These are phyloP conservation scores for Mormyrus proboscirostris DNA, from an alignment of 2,797 vertebrate species.

Conservation along the genomic window DNA sequence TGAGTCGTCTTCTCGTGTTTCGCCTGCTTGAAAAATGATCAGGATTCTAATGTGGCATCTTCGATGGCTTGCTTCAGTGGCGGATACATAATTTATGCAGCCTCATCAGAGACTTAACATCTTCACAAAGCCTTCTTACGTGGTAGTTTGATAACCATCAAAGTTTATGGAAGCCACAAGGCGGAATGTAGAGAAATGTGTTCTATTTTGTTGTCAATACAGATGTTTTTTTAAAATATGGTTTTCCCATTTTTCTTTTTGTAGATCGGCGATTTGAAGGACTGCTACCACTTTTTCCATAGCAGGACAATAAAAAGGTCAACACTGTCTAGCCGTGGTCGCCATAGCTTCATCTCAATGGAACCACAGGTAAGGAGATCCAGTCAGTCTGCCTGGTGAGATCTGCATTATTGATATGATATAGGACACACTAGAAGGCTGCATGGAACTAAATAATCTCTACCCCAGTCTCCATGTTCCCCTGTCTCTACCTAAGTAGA, in stretches of 20 bases:
- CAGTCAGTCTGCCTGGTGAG: constrained; percentile 33
- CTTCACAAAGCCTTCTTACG: not conserved
- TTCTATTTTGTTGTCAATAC: not conserved
- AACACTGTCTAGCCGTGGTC: constrained; percentile 84
- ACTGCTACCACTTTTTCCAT: constrained; percentile 98
- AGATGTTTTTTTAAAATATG: not conserved
- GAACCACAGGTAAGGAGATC: constrained; percentile 91
- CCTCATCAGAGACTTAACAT: constrained; percentile 15
- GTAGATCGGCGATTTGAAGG: constrained; percentile 91
- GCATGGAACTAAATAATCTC: constrained; percentile 19
- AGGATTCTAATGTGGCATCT: constrained; percentile 57
- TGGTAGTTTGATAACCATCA: not conserved
- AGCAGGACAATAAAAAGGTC: constrained; percentile 98
- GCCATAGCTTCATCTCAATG: constrained; percentile 98
- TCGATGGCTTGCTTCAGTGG: constrained; percentile 38
- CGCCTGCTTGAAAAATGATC: constrained; percentile 66
- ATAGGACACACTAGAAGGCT: constrained; percentile 44
- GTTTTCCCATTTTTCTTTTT: constrained; percentile 34
- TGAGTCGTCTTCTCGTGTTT: constrained; percentile 52
- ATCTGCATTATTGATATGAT: constrained; percentile 70
- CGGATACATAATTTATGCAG: constrained; percentile 66
- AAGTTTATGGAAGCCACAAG: not conserved
- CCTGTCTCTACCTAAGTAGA: not conserved
- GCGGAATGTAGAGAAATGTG: not conserved
- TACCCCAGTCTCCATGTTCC: constrained; percentile 15